These are phyloP conservation scores for Platalea minor DNA, from an alignment of 2,797 vertebrate genomes.

Conservation along the genomic window DNA sequence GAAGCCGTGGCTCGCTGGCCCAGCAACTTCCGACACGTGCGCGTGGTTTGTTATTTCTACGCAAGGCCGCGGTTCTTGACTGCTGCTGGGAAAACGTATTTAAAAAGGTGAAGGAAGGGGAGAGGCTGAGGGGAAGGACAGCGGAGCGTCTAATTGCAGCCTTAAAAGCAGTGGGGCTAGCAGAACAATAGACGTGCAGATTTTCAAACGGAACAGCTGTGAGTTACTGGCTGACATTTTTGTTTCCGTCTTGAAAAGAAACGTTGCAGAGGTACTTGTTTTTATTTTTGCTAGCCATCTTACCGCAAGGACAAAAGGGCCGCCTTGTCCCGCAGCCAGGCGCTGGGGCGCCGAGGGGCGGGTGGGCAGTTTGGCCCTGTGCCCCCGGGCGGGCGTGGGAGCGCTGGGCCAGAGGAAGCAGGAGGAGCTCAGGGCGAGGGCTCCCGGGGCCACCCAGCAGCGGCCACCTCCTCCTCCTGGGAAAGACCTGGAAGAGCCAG, in stretches of 20 bases:
- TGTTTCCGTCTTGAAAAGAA: background rate
- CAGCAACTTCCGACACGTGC: accelerated
- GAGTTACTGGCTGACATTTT: background rate
- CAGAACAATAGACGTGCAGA: background rate
- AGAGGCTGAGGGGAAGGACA: background rate
- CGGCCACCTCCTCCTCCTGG: accelerated
- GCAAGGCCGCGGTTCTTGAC: background rate
- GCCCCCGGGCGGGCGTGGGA: background rate
- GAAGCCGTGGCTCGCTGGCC: background rate
- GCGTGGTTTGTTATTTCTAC: background rate
- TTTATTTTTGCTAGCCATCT: background rate
- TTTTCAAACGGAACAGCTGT: background rate
- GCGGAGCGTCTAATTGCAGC: background rate
- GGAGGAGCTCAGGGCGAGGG: accelerated
- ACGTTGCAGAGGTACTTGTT: background rate
- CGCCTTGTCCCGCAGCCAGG: background rate
- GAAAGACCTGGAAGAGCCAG: background rate
- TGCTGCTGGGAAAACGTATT: background rate
- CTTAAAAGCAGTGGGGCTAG: background rate
- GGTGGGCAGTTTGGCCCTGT: too few relatives aligned
- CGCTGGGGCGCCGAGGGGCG: too few relatives aligned
- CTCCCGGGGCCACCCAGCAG: background rate
- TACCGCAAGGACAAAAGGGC: accelerated
- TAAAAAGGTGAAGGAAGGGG: background rate
- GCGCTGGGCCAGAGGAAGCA: background rate